Conservation (phyloP, 1,140 invertebrate species). For the Euwallacea similis region DNA sequence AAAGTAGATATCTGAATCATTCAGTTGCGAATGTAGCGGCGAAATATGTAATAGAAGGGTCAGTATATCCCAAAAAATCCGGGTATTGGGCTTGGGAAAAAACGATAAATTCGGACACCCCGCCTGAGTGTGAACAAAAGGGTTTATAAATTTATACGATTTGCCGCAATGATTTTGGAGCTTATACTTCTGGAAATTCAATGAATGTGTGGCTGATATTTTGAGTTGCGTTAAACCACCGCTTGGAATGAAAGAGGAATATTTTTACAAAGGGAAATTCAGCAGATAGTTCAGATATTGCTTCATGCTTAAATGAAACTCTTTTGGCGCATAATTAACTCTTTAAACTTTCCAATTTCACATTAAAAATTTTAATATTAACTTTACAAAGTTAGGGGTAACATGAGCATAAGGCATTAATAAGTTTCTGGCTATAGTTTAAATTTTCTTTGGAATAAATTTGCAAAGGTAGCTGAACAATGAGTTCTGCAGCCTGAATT, state of each 20-base stretch:
- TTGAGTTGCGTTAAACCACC: slow-evolving; percentile 1
- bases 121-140: slow-evolving; percentile 25
- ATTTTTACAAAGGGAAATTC: slow-evolving; percentile 1
- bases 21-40: slow-evolving; percentile 2
- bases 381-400: neutral
- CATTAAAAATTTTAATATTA: neutral
- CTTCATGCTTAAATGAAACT: neutral
- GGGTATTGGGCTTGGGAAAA: slow-evolving; percentile 14
- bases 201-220: slow-evolving; percentile 18
- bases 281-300: neutral
- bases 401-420: neutral
- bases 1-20: neutral
- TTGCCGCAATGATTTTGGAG: slow-evolving; percentile 22
- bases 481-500: neutral
- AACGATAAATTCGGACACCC: slow-evolving; percentile 18
- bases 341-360: neutral
- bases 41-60: slow-evolving; percentile 6
- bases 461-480: neutral
- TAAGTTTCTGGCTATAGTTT: neutral
- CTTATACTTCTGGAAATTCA: slow-evolving; percentile 11
- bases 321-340: neutral
- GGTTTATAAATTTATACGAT: slow-evolving; percentile 25
- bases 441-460: too few relatives aligned
- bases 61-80: slow-evolving; percentile 18
- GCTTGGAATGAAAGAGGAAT: neutral